phyloP scores from a whole-genome alignment of 2,888 invertebrate genomes.

The Leucania comma region DNA sequence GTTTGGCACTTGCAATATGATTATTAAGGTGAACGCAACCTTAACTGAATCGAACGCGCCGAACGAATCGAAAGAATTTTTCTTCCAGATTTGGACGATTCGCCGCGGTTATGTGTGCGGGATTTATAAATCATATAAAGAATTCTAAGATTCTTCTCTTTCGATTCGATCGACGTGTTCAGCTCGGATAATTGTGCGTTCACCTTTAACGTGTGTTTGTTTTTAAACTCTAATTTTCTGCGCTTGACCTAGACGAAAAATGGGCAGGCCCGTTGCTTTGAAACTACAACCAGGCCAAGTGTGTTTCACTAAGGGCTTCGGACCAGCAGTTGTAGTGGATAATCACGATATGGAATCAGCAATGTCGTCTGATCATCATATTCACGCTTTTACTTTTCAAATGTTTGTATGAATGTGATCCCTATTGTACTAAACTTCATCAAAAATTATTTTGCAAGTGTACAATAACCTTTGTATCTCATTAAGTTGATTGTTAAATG shows the following conservation, averaged over 20 bases:
- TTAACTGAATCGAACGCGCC: no score
- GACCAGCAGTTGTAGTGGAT: constrained; percentile 7
- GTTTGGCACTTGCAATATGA: constrained; percentile 51
- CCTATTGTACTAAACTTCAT: neutral
- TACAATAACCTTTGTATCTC: constrained; percentile 63
- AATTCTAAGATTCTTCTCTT: no score
- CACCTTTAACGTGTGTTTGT: no score
- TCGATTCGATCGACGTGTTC: no score
- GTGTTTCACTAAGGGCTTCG: neutral
- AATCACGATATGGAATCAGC: neutral
- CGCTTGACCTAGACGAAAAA: neutral
- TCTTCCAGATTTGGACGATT: no score
- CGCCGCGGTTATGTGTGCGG: no score
- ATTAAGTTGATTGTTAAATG: constrained; percentile 78
- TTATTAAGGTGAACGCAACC: neutral
- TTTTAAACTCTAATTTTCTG: no score
- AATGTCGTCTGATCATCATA: constrained; percentile 3
- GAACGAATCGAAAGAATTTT: no score
- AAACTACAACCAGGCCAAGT: neutral
- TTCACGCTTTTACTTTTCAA: constrained; percentile 4
- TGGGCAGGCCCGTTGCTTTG: neutral
- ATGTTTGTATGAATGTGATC: constrained; percentile 9
- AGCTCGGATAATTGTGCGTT: no score
- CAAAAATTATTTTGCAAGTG: constrained; percentile 59
- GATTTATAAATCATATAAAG: no score